Evolutionary conservation across 2,113 vertebrate species (phyloP), one percentile per base, ranked within the genome.

Genomic region (Anas platyrhynchos): DNA sequence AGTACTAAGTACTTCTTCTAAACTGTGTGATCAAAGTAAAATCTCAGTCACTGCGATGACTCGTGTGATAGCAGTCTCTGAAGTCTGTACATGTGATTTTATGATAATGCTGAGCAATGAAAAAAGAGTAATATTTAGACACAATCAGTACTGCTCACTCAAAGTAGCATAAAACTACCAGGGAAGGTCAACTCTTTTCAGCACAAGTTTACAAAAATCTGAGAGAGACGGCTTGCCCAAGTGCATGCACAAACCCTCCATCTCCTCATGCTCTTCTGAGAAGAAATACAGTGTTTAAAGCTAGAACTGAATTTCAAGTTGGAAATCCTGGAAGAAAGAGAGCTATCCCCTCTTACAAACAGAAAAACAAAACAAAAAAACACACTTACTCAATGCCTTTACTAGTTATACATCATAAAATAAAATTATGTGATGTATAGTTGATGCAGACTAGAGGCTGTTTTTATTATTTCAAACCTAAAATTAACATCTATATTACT

Each of bases 1-100:
- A 65, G 68, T 38, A 26, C 65, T 14, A 12, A 62, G 50, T 38
- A 17, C 52, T 81, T 76, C 77, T 82, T 50, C 77, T 32, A 73
- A 88, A 83, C 7, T 9, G n/a, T 54, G 62, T 34, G 88, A 96
- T 96, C 91, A 96, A 96, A 97, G 95, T 9, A 12, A 66, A 69
- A 54, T 22, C 63, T 36, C 71, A 25, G 62, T 21, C 13, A 4
- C 73, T 74, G 73, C 61, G 56, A 44, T 48, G 91, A 86, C 90
- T 93, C 66, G 36, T 26, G 52, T 6, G 90, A 58, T 86, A 87
- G 66, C 27, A 48, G 52, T 36, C 80, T 72, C 80, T 79, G 69
- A 84, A 75, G 68, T 62, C 89, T 25, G 46, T 59, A 43, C 50
- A 16, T 4, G 41, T 78, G 86, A 46, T 93, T 75, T 66, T 43